Evolutionary conservation across 2,113 vertebrate species (phyloP).

Genomic region (Heterochromis multidens): DNA sequence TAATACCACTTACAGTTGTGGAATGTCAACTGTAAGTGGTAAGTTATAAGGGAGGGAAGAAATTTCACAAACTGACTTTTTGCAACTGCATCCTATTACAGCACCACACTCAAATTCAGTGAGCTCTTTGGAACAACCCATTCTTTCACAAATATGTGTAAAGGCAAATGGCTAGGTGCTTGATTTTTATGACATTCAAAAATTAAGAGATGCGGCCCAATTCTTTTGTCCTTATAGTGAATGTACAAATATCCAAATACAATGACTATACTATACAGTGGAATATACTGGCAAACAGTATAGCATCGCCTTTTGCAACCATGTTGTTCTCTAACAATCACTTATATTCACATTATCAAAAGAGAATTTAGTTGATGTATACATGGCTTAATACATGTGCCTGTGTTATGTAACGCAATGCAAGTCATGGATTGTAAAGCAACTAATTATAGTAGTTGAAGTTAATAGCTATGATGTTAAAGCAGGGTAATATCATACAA

Average conservation of each 20-base stretch:
- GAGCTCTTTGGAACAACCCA: not conserved
- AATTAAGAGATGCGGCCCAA: not conserved
- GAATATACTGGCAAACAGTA: not conserved
- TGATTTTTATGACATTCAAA: no score
- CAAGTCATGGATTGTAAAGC: no score
- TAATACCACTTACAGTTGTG: not conserved
- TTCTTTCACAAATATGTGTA: not conserved
- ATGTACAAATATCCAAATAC: not conserved
- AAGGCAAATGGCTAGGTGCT: no score
- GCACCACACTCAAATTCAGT: fast-evolving
- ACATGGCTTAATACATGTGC: fast-evolving
- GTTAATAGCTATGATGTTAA: not conserved
- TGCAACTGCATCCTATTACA: not conserved
- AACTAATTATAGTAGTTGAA: not conserved
- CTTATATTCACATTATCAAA: no score
- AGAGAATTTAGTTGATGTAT: not conserved
- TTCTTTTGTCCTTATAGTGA: not conserved
- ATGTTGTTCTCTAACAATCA: not conserved
- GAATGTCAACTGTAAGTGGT: not conserved
- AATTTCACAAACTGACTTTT: not conserved
- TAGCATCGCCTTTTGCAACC: not conserved
- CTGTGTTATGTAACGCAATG: not conserved
- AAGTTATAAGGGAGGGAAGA: not conserved
- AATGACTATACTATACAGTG: not conserved
- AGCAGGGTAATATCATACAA: not conserved